These are phyloP conservation scores for Rhincodon typus DNA, from an alignment of 2,797 vertebrate genomes.

Conservation along the genomic window DNA sequence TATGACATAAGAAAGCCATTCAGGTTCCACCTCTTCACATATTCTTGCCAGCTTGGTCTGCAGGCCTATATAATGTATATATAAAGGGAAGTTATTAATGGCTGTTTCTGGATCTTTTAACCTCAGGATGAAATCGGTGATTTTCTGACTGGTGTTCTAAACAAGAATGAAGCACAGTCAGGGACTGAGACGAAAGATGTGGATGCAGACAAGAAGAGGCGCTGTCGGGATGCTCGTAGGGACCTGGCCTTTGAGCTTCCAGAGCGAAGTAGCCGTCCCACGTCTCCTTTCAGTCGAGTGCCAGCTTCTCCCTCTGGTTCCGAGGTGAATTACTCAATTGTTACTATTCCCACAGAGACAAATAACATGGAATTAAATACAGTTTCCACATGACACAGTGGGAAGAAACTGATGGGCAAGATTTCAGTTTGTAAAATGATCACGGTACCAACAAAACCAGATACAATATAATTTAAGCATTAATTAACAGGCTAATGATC, in stretches of 20 bases:
- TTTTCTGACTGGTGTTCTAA: slow-evolving; percentile 84
- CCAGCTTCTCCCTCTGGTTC: slow-evolving; percentile 86
- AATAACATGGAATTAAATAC: no score
- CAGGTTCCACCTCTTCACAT: neutral
- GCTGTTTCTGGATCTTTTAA: neutral
- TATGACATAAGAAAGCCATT: neutral
- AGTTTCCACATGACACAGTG: no score
- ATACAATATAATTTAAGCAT: no score
- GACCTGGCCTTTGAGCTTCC: slow-evolving; percentile 79
- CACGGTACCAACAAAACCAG: no score
- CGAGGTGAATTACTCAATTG: slow-evolving; percentile 61
- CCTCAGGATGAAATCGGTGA: slow-evolving; percentile 88
- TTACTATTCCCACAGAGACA: no score
- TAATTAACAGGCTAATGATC: no score
- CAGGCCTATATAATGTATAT: no score
- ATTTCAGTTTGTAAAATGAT: no score
- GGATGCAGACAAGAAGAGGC: slow-evolving; percentile 86
- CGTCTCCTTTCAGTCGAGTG: slow-evolving; percentile 75
- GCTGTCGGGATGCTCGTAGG: slow-evolving; percentile 63
- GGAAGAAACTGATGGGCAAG: no score
- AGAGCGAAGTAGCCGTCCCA: slow-evolving; percentile 71
- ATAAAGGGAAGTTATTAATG: neutral
- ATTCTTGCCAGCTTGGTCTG: neutral
- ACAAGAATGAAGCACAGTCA: slow-evolving; percentile 70
- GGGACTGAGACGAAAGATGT: slow-evolving; percentile 80